phyloP scores from a whole-genome alignment of 2,113 vertebrate genomes.

The Reinhardtius hippoglossoides region DNA sequence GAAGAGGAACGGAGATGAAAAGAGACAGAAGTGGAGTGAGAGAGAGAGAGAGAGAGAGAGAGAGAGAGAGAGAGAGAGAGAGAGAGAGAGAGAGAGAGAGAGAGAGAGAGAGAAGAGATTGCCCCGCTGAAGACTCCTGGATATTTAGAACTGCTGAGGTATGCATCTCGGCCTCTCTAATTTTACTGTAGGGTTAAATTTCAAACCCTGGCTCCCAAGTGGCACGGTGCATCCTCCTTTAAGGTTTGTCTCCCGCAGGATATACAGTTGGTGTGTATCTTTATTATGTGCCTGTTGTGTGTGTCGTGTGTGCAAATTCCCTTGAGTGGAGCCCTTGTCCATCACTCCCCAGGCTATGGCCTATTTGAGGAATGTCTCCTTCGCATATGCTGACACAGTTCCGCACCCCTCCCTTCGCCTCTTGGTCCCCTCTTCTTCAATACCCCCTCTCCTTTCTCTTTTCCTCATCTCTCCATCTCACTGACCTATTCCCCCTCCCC shows the following conservation, averaged over 20 bases:
- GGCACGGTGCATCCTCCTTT: constrained; percentile 43
- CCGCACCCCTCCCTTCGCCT: constrained; percentile 25
- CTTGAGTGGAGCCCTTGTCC: constrained; percentile 44
- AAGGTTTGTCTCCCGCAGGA: constrained; percentile 20
- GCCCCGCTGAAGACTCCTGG: constrained; percentile 52
- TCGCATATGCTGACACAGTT: constrained; percentile 78
- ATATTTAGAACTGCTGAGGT: constrained; percentile 73
- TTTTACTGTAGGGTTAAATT: constrained; percentile 80
- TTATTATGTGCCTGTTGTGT: constrained; percentile 25
- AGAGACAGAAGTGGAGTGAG: constrained; percentile 8
- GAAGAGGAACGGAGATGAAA: constrained; percentile 1
- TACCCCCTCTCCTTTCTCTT: constrained; percentile 4
- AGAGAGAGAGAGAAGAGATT: constrained; percentile 9
- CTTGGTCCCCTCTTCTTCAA: constrained; percentile 20
- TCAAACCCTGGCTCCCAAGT: constrained; percentile 64
- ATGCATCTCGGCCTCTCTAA: constrained; percentile 75
- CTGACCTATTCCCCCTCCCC: background rate
- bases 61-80: constrained; percentile 16
- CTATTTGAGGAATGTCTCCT: constrained; percentile 70
- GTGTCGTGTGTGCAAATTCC: constrained; percentile 39
- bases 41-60: constrained; percentile 14
- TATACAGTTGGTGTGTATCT: constrained; percentile 19
- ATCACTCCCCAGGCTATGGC: constrained; percentile 68
- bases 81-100: constrained; percentile 9
- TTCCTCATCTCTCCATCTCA: constrained; percentile 26